Percentiles rank a stretch among this genome's conserved stretches.
Conservation (phyloP, 2,797 vertebrate species). For the Darevskia mixta region DNA sequence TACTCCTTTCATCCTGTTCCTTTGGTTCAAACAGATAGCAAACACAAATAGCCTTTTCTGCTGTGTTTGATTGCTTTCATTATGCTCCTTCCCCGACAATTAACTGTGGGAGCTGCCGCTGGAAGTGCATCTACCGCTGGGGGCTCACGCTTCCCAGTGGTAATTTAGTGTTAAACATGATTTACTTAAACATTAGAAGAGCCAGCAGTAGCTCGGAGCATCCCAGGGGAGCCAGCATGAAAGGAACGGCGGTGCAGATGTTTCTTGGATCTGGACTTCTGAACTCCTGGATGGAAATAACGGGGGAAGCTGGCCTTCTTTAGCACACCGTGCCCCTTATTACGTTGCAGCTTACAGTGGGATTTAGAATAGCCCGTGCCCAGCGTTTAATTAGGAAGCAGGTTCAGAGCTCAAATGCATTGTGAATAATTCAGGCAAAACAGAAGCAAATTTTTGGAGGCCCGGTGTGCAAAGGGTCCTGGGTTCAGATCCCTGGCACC, state of each 20-base stretch:
- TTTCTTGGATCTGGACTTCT: not conserved
- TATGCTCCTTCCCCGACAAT: slow-evolving; percentile 7
- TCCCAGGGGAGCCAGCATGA: not conserved
- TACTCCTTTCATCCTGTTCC: not conserved
- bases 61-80: not conserved
- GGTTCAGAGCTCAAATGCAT: not conserved
- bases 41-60: not conserved
- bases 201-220: not conserved
- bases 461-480: too few species aligned
- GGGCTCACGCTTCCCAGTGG: not conserved
- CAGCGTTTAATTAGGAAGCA: not conserved
- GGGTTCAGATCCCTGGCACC: too few species aligned
- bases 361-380: not conserved
- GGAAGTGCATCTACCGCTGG: not conserved
- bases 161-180: not conserved
- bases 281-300: not conserved
- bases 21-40: not conserved
- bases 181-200: not conserved
- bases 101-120: not conserved
- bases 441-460: not conserved
- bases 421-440: not conserved
- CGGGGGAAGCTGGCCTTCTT: not conserved
- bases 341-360: not conserved
- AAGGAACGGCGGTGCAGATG: not conserved
- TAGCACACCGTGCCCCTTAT: not conserved